phyloP scores from a whole-genome alignment of 2,113 vertebrate genomes.

The Leptodactylus fuscus region DNA sequence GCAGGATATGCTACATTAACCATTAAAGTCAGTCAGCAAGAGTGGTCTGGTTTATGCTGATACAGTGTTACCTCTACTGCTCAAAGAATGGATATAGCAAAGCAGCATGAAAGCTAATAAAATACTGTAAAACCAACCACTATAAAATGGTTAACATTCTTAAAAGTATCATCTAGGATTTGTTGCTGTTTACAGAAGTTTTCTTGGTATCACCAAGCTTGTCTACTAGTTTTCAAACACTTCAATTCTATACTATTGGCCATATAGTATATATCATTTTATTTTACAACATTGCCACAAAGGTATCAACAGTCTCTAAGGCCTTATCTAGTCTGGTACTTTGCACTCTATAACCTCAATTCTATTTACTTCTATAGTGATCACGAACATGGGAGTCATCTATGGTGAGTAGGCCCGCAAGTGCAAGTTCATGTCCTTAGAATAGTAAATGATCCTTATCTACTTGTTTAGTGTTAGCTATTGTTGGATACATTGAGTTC shows the following conservation, averaged over 20 bases:
- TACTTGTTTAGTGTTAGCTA: not conserved
- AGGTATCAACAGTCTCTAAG: not conserved
- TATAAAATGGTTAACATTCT: conserved; percentile 38
- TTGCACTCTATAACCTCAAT: conserved; percentile 2
- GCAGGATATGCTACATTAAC: conserved; percentile 56
- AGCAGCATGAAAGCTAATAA: conserved; percentile 38
- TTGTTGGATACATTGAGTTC: not conserved
- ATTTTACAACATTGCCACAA: not conserved
- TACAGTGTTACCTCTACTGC: conserved; percentile 50
- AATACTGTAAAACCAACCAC: conserved; percentile 38
- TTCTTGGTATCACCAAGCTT: not conserved
- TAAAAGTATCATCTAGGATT: conserved; percentile 33
- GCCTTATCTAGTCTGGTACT: not conserved
- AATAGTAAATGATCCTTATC: not conserved
- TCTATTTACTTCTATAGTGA: not conserved
- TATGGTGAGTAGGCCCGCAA: not conserved
- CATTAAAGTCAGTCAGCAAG: conserved; percentile 57
- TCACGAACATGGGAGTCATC: not conserved
- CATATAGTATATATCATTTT: not conserved
- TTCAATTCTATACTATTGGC: too few relatives aligned
- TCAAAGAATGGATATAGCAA: conserved; percentile 39
- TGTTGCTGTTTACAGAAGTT: conserved; percentile 4
- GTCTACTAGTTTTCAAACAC: not conserved
- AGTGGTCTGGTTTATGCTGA: conserved; percentile 54
- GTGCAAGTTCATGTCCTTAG: not conserved